Evolutionary conservation across 1,140 invertebrate genomes (phyloP), one percentile per base, ranked within the genome.

Genomic region (Neodiprion pinetum): DNA sequence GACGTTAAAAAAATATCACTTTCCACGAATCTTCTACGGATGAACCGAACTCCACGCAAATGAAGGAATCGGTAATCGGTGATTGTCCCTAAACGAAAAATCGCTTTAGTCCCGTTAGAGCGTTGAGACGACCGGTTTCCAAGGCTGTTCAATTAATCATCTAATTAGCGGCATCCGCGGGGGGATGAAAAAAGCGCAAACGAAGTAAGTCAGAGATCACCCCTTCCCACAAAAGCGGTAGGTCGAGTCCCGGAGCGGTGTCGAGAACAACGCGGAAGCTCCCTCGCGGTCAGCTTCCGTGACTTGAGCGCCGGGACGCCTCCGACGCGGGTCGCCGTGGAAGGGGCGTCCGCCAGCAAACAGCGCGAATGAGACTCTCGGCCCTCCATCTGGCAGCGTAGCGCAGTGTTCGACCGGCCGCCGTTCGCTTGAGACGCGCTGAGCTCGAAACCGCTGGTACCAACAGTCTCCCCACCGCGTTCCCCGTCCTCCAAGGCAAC

Each of bases 371-470:
- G 49, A 28, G 48, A 7, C 49, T 23, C 14, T 28, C 47, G 67
- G 14, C n/a, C 23, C 53, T 66, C 61, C 47, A 67, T 65, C 66
- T 61, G 67, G 70, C 53, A 68, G 40, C 17, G 53, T 40, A 50
- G 23, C 12, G 12, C 28, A 40, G 68, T 49, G 21, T 23, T 11
- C 21, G 69, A 53, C 49, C 48, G 53, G 76, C 40, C 67, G 28
- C 67, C 23, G 61, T 70, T 75, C 17, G 74, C 76, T 82, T 81
- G 75, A 82, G 81, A 80, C 72, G 49, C 40, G 14, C 10, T 53
- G 40, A 53, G 49, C 48, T 53, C 23, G 40, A 21, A 28, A 40
- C 71, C 48, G 53, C 53, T 61, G n/a, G 53, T 61, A 12, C 11
- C 53, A 17, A 9, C 53, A 17, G 11, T 17, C 11, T 17, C 53